Conservation (phyloP, 2,113 vertebrate species). For the Caranx melampygus region DNA sequence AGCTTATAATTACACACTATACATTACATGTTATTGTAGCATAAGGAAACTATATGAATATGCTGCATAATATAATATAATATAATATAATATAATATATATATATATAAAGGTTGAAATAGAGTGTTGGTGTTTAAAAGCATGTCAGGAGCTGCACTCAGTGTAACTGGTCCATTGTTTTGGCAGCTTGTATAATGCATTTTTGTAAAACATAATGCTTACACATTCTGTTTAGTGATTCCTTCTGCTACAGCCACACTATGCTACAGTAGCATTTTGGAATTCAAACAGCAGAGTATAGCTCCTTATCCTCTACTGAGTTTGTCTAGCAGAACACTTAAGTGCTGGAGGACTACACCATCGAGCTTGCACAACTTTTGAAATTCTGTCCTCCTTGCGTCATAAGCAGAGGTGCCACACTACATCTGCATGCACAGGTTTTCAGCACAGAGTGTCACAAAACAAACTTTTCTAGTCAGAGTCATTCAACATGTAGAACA, state of each 20-base stretch:
- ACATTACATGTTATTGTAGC: conserved; percentile 6
- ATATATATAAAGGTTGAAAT: not conserved
- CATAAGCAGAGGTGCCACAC: not conserved
- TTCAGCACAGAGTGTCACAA: not conserved
- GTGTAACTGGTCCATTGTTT: not conserved
- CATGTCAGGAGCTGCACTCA: not conserved
- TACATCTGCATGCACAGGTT: not conserved
- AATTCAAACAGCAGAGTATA: no score
- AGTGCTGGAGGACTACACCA: not conserved
- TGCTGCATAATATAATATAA: not conserved
- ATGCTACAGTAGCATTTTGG: not conserved
- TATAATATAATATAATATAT: conserved; percentile 1
- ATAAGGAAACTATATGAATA: conserved; percentile 7
- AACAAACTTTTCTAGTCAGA: conserved; percentile 1
- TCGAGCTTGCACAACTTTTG: not conserved
- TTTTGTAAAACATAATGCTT: not conserved
- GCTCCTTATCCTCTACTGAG: not conserved
- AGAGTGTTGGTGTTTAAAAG: not conserved
- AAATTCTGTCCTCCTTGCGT: not conserved
- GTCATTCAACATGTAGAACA: not conserved
- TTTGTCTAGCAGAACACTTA: not conserved
- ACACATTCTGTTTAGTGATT: not conserved
- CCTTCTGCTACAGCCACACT: not conserved
- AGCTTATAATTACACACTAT: conserved; percentile 39
- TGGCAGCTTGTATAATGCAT: not conserved